Percentiles rank a stretch among this genome's conserved stretches.
Conservation (phyloP, 2,113 vertebrate genomes). For the Nibea albiflora region DNA sequence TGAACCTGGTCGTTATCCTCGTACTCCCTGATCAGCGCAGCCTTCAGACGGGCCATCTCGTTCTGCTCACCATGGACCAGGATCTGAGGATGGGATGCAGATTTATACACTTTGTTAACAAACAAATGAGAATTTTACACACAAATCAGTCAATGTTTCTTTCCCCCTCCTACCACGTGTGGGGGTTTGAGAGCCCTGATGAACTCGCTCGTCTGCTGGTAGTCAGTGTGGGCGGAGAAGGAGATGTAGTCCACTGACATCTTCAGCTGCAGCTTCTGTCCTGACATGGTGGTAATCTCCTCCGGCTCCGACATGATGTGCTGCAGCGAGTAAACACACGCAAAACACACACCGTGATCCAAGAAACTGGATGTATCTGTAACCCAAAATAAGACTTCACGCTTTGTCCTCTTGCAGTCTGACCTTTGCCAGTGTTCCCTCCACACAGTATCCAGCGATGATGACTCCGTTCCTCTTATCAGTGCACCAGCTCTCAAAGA, state of each 20-base stretch:
- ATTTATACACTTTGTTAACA: not conserved
- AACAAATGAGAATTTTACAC: constrained; percentile 6
- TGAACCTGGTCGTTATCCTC: constrained; percentile 98
- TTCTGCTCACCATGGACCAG: constrained; percentile 98
- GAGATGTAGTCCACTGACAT: constrained; percentile 99
- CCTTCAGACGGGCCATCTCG: constrained; percentile 98
- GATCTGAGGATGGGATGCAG: constrained; percentile 74
- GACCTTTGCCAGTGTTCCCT: constrained; percentile 98
- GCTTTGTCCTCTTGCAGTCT: not conserved
- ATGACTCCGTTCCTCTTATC: constrained; percentile 99
- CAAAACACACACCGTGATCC: too few species aligned
- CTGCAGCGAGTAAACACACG: constrained; percentile 71
- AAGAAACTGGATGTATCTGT: not conserved
- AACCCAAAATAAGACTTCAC: not conserved
- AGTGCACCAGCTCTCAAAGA: constrained; percentile 99
- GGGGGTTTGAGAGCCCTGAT: constrained; percentile 97
- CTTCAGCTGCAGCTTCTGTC: constrained; percentile 98
- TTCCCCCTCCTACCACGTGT: constrained; percentile 87
- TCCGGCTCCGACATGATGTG: constrained; percentile 99
- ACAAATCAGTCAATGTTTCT: not conserved
- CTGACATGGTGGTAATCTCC: constrained; percentile 99
- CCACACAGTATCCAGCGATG: constrained; percentile 98
- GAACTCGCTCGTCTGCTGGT: constrained; percentile 99
- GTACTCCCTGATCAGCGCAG: constrained; percentile 95
- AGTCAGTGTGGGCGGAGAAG: constrained; percentile 99